Evolutionary conservation across 2,888 invertebrate genomes (phyloP), one percentile per base, ranked within the genome.

Genomic region (Sarcophaga rosellei): DNA sequence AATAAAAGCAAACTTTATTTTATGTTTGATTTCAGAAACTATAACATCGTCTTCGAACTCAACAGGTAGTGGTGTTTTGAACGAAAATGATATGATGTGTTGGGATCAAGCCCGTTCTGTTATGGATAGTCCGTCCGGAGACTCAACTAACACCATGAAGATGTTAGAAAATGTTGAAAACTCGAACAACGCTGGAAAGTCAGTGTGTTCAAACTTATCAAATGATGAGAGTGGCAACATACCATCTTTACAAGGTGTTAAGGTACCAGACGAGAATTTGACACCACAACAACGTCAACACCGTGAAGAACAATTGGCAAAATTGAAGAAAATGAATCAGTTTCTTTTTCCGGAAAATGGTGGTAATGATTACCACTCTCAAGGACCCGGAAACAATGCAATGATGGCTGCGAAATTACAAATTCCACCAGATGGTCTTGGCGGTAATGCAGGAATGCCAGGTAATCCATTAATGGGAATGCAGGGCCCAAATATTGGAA

Each of bases 271-370:
- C 94, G 99, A 99, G 94, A 98, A 98, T 94, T 94, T 99, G 90
- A 99, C 99, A 77, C 98, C 99, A 57, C 98, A 99, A 92, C 99
- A 99, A 93, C 95, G 98, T 79, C 97, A 98, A 88, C 98, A 98
- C 92, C 95, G 99, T 85, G 98, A 98, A 93, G 98, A 98, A 91
- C 97, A 98, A 91, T 94, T 99, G 73, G 98, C 98, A 6, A 98
- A 97, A 85, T 95, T 99, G 80, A 94, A 93, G 73, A 98, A 98
- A 94, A 97, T 99, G 96, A 97, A 98, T 90, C 97, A 98, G 92
- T 96, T 98, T 95, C 93, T 99, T 80, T 98, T 98, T 94, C 98
- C 98, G 0, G 98, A 98, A 91, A 96, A 96, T 78, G 86, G 81
- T 1, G 90, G 88, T 35, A 78, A 83, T 12, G 86, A 86, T 57